Base-by-base conservation (phyloP, 2,113 vertebrate genomes). In the Sitta europaea region DNA sequence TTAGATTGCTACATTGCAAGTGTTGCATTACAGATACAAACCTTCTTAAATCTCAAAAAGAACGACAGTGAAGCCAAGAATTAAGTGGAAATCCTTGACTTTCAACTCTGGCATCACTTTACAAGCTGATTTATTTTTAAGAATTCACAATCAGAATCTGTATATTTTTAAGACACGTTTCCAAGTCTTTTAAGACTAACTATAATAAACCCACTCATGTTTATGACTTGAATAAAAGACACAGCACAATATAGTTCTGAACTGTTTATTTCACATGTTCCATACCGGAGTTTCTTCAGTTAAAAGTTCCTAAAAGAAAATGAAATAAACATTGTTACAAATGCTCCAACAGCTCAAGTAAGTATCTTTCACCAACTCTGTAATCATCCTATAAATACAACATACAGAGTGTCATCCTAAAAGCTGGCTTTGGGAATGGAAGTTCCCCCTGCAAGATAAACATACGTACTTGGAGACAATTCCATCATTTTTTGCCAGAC, bases 381-480 rank as follows among this genome's bases (percentile, higher is more conserved):
- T 85, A 84, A 91, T 50, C 29, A 84, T 23, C 20, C 48, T 29
- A 33, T 62, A 93, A 93, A 92, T 27, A 73, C 36, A 77, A 27
- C 0, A 4, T 28, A 45, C 15, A 65, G 17, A 31, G 2, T 81
- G 75, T 43, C 35, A 88, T 36, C n/a, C 59, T 28, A 36, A 9
- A 38, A 55, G 27, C 42, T 90, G 55, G 27, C 45, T 57, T 74
- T 70, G 47, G 47, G 33, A 24, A 43, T 19, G 62, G 50, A 59
- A 54, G 17, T 23, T 27, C 58, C 35, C n/a, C 48, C 59, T 71
- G 14, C 27, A 67, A 21, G 27, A 80, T 45, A 86, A 93, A 94
- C 47, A 86, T 5, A 96, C 98, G 40, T 98, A 99, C 99, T 99
- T 99, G 81, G 99, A 98, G 35, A 99, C 99, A 31, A 99, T 97